Conservation (phyloP, 2,113 vertebrate species). For the Pedionomus torquatus region DNA sequence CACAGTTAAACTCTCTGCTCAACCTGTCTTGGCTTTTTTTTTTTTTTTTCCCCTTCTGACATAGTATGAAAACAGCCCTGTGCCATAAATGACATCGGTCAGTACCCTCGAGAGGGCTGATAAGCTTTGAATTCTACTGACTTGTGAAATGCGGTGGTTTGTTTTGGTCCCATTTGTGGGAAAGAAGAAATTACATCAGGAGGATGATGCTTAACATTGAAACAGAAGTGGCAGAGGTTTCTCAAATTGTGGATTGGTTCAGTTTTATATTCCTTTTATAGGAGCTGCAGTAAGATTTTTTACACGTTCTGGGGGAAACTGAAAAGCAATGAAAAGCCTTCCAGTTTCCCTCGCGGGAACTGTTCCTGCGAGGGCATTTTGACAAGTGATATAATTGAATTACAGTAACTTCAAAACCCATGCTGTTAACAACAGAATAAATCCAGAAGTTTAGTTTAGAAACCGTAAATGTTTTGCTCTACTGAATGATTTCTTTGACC, state of each 20-base stretch:
- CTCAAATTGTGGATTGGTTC: neutral
- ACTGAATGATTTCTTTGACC: neutral
- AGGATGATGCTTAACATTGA: neutral
- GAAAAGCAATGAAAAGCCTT: neutral
- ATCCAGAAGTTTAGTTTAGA: neutral
- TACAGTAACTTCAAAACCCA: neutral
- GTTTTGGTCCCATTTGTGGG: neutral
- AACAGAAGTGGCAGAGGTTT: constrained; percentile 8
- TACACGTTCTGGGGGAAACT: neutral
- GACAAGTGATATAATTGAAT: neutral
- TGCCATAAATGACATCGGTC: neutral
- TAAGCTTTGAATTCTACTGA: neutral
- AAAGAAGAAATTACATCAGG: constrained; percentile 20
- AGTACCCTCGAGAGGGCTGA: neutral
- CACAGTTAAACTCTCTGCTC: neutral
- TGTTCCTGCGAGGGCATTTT: neutral
- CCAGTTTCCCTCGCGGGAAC: neutral
- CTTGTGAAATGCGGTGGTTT: neutral
- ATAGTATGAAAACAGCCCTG: neutral
- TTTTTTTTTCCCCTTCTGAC: neutral
- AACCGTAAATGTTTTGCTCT: neutral
- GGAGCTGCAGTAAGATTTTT: neutral
- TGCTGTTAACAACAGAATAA: neutral
- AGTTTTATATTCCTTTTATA: neutral
- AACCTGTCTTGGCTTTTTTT: neutral